Base-by-base conservation (phyloP, 2,888 invertebrate genomes). In the Petrolisthes cinctipes region DNA sequence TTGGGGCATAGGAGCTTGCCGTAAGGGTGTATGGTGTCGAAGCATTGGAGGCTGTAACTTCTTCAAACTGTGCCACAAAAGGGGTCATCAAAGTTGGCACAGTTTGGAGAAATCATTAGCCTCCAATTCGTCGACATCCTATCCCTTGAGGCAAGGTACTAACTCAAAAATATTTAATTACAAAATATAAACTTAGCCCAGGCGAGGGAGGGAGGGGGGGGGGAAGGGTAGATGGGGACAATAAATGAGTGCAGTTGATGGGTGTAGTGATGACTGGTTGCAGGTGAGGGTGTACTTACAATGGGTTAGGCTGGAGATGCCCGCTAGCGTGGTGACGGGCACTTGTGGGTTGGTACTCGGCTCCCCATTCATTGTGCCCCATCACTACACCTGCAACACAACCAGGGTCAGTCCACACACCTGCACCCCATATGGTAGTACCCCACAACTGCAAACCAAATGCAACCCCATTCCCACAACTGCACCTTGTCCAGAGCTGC, bases 261-360 rank as follows among this genome's bases (percentile, higher is more conserved):
- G n/a, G 80, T 37, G 37, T 37, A 37, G 37, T 37, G 37, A 37
- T 37, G 37, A 37, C 37, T 37, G 37, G 37, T 37, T 37, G 54
- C 5, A 23, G 51, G 53, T 76, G 51, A 78, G 4, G 14, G 23
- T 20, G 61, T 86, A 94, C 96, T 96, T 95, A 97, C 97, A 95
- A 94, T 98, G 98, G 92, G 98, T 97, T 92, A 98, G 95, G 95
- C 98, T 98, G 94, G 98, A 97, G 94, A 98, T 96, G 94, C 98
- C 98, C 94, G 98, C 98, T 95, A 99, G 95, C 93, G 97, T 98
- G 94, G 98, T 98, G 94, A 98, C 98, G 93, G 98, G 98, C 94
- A 97, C 96, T 95, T 98, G 98, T 94, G 97, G 97, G 95, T 93
- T 93, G 91, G 91, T 91, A 86, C 90, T 91, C 88, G 90, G 89